Evolutionary conservation across 64 coral and sea anemone species (phyloP), one percentile per base, ranked within the genome.

Genomic region (Montipora capricornis): DNA sequence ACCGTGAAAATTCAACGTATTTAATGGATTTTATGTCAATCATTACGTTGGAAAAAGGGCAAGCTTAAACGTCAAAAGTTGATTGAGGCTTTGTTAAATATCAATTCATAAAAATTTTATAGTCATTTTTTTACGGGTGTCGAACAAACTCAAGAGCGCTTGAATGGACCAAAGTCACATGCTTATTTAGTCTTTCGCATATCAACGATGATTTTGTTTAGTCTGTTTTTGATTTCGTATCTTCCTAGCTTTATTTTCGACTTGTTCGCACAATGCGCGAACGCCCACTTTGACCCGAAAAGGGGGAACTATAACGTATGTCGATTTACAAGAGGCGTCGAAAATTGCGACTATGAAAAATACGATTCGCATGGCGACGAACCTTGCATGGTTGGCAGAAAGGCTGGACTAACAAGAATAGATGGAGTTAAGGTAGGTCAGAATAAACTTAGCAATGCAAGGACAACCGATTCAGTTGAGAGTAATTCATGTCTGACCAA

Each of bases 361-460:
- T 86, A 71, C 62, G 82, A 86, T 71, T 86, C 82, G 4, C 45
- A 71, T 50, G 90, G 64, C 13, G 92, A 94, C 8, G 84, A 80
- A 47, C 92, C 92, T 61, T 94, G 92, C 58, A 60, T 88, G 24
- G 81, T 94, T 52, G 92, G 92, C 4, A 77, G 77, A 44, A 94
- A 77, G 51, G 86, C 77, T 73, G 84, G 84, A 8, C 58, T 94
- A 17, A 82, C 85, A 8, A 80, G 92, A 89, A 78, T 88, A 74
- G 37, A 94, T 62, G 92, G 92, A 47, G 52, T 94, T 5, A 89
- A 94, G 87, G 92, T 94, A 49, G 6, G 75, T 8, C 13, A 15
- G 14, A 20, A 14, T 13, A 13, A 67, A 14, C 62, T 55, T 55
- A 37, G 52, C 52, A 37, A 37, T 55, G 10, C 5, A 0, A 10